Conservation (phyloP, 2,113 vertebrate species). For the Gallinago jamesoni region DNA sequence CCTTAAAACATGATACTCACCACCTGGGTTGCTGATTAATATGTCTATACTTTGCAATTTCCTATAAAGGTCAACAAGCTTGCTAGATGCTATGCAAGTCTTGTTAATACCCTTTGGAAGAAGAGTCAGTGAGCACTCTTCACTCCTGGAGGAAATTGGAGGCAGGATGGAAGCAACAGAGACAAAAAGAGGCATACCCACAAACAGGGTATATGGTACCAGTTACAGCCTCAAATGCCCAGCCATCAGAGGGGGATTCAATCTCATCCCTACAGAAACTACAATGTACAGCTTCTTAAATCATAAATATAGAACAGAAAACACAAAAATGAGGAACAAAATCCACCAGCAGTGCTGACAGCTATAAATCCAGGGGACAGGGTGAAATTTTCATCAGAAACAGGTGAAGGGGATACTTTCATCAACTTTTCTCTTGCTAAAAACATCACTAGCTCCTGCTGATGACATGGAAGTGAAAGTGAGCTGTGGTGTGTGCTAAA, state of each 20-base stretch:
- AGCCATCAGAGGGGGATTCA: too few species aligned
- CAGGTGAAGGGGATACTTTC: neutral
- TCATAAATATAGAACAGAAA: neutral
- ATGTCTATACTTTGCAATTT: neutral
- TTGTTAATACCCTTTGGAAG: neutral
- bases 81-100: neutral
- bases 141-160: too few species aligned
- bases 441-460: neutral
- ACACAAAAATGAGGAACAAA: neutral
- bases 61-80: neutral
- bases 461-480: neutral
- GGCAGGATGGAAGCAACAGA: neutral
- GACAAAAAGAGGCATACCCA: neutral
- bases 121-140: neutral
- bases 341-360: neutral
- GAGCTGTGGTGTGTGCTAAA: neutral
- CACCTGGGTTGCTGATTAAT: neutral
- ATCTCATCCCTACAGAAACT: too few species aligned
- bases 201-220: rapidly evolving
- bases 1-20: neutral
- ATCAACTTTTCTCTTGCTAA: neutral
- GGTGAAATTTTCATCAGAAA: neutral
- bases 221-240: neutral
- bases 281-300: neutral
- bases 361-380: neutral